phyloP scores from a whole-genome alignment of 1,140 invertebrate species.

The Drosophila micromelanica region DNA sequence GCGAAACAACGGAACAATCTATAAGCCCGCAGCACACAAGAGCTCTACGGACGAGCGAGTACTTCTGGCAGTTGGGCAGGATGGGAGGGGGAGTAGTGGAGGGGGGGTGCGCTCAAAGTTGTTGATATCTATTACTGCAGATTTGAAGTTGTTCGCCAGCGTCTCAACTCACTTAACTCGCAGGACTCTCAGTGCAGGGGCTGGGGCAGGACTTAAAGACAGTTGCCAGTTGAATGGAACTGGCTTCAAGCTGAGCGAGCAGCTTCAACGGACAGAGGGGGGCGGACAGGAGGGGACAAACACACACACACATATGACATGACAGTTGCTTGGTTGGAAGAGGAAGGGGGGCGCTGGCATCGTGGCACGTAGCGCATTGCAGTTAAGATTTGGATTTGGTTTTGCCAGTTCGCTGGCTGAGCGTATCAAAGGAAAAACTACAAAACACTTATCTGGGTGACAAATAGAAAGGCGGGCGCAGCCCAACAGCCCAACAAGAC shows the following conservation, averaged over 20 bases:
- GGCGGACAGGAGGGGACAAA: background rate
- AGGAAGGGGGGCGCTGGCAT: too few species aligned
- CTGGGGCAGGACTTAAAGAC: constrained; percentile 57
- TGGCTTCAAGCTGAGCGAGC: constrained; percentile 45
- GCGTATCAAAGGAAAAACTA: constrained; percentile 74
- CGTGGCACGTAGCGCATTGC: constrained; percentile 76
- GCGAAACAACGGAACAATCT: constrained; percentile 51
- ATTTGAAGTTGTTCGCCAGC: constrained; percentile 76
- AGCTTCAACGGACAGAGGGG: constrained; percentile 23
- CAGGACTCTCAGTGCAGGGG: constrained; percentile 11
- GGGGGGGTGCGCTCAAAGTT: constrained; percentile 57
- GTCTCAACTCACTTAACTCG: constrained; percentile 74
- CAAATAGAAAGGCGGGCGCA: constrained; percentile 71
- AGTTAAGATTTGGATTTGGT: constrained; percentile 80
- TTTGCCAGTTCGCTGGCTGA: constrained; percentile 50
- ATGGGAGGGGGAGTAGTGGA: background rate
- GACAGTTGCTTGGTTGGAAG: constrained; percentile 72
- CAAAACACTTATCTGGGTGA: constrained; percentile 81
- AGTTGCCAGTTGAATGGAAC: constrained; percentile 76
- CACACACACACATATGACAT: constrained; percentile 58
- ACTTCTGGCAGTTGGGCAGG: background rate
- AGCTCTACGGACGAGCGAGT: constrained; percentile 1
- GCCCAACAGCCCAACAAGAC: constrained; percentile 11
- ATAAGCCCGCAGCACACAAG: constrained; percentile 55
- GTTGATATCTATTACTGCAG: constrained; percentile 79